These are phyloP conservation scores for Buteo buteo DNA, from an alignment of 2,113 vertebrate species.

Conservation along the genomic window DNA sequence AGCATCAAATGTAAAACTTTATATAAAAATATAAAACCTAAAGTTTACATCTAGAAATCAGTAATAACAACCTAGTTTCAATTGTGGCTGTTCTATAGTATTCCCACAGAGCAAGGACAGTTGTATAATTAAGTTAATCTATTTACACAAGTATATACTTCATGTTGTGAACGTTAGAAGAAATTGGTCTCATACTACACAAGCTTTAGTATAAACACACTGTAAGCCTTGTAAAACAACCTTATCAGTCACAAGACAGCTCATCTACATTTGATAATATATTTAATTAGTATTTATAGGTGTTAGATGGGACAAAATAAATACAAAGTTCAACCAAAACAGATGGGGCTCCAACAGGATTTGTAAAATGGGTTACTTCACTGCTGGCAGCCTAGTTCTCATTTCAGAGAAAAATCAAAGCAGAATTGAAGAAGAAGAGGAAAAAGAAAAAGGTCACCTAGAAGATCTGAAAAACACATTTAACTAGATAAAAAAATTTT, in stretches of 20 bases:
- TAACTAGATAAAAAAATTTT: background rate
- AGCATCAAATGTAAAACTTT: background rate
- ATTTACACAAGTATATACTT: background rate
- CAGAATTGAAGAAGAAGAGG: background rate
- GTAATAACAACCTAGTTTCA: background rate
- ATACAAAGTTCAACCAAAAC: background rate
- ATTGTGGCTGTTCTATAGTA: background rate
- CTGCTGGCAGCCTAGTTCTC: conserved; percentile 1
- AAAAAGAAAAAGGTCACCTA: background rate
- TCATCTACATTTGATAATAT: background rate
- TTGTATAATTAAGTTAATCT: background rate
- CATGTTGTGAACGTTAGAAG: background rate
- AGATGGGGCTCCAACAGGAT: background rate
- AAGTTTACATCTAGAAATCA: background rate
- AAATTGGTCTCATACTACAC: background rate
- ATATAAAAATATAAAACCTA: background rate
- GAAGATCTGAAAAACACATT: background rate
- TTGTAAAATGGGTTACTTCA: conserved; percentile 35
- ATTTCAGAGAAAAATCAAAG: background rate
- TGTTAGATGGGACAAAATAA: background rate
- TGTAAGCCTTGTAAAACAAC: background rate
- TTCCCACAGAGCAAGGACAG: background rate
- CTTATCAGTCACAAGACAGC: background rate
- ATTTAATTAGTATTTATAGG: background rate
- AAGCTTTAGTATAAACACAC: background rate